Evolutionary conservation across 2,888 invertebrate genomes (phyloP).

Genomic region (Branchipolynoe longqiensis): DNA sequence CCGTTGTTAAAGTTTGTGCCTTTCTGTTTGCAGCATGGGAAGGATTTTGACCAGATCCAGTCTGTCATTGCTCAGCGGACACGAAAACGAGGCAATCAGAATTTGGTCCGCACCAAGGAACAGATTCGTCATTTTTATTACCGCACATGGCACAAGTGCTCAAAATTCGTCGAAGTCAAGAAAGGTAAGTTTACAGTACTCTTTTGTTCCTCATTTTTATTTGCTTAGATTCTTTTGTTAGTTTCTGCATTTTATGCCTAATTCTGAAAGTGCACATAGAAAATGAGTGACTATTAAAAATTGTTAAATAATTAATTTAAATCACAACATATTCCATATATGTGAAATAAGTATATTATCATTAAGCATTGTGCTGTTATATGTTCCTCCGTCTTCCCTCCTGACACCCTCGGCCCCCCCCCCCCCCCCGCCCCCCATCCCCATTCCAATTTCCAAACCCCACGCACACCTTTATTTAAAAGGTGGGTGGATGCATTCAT

Average conservation of each 20-base stretch:
- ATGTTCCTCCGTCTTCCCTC: too few species aligned
- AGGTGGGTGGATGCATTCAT: too few species aligned
- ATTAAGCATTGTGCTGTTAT: too few species aligned
- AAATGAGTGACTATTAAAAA: too few species aligned
- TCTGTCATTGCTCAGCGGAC: slow-evolving; percentile 91
- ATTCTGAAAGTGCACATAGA: neutral
- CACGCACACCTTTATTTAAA: neutral
- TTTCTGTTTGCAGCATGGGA: slow-evolving; percentile 86
- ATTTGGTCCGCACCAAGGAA: slow-evolving; percentile 91
- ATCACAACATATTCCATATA: too few species aligned
- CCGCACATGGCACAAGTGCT: slow-evolving; percentile 96
- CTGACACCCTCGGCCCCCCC: too few species aligned
- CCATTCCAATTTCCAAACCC: neutral
- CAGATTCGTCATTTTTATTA: slow-evolving; percentile 98
- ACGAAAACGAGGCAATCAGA: slow-evolving; percentile 88
- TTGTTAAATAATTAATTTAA: too few species aligned
- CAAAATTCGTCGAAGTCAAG: slow-evolving; percentile 86
- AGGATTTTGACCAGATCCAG: slow-evolving; percentile 96
- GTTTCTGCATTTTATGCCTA: neutral
- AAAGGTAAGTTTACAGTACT: slow-evolving; percentile 14
- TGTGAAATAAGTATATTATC: too few species aligned
- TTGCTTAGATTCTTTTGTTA: neutral
- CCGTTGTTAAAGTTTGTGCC: too few species aligned
- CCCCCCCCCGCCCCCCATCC: neutral
- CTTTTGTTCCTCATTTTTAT: neutral